Base-by-base conservation (phyloP, 2,113 vertebrate species). In the Hassar affinis region DNA sequence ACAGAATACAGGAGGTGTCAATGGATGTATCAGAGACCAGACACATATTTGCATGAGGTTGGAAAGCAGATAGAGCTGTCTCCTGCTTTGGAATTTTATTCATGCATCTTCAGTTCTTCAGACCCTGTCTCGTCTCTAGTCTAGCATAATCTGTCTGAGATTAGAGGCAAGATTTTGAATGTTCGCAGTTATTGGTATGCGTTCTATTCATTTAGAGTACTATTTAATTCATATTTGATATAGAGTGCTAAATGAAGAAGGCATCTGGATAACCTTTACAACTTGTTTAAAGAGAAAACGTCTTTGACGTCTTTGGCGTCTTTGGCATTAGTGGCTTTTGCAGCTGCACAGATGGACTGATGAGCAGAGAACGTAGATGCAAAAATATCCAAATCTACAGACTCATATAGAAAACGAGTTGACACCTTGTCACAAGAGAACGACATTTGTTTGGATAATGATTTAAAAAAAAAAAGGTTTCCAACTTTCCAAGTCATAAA, bases 1-100 rank as follows among this genome's bases (percentile, higher is more conserved):
- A 93, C 89, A 91, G 91, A 91, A 93, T 84, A 90, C 87, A 81
- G 87, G 91, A 93, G 92, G 93, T 92, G 89, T 89, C 92, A 88
- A 94, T 91, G 89, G 90, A 85, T 87, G 69, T 81, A 83, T 59
- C 75, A 83, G 54, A 80, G 80, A 87, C 71, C 84, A 84, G 79
- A 78, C 77, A 80, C 52, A 61, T 54, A 87, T 88, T 88, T 88
- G 83, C 80, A 86, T 84, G 33, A 83, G 81, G 35, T 74, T 68
- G 77, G 51, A 77, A 72, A 85, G 49, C 47, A 25, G 30, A 81
- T 30, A 15, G 27, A 81, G 66, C n/a, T 12, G 20, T 71, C 75
- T 22, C 30, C 74, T 62, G 77, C 33, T 20, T 85, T 15, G 47
- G 30, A 35, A 64, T 45, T 52, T 18, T 51, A 25, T 61, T 51